A percentile compares a stretch with the other conserved stretches of the same genome.
phyloP scores from a whole-genome alignment of 2,888 invertebrate species.

The Dicranocentrus wangi region DNA sequence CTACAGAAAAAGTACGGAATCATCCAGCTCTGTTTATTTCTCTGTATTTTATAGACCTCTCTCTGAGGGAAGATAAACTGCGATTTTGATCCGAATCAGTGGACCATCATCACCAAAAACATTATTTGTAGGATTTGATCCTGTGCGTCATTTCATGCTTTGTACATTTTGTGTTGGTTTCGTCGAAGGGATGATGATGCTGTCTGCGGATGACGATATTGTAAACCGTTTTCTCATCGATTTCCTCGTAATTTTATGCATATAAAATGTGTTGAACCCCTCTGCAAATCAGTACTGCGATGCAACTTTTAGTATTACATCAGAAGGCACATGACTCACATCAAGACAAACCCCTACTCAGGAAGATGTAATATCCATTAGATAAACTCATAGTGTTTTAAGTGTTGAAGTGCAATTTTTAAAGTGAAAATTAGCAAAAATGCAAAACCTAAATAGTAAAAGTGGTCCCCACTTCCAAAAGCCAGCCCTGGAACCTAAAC shows the following conservation, averaged over 20 bases:
- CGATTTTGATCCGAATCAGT: conserved; percentile 53
- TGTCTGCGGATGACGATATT: too few species aligned
- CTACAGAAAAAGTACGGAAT: neutral
- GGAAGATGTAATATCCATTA: neutral
- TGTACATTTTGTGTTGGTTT: neutral
- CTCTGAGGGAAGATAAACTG: conserved; percentile 53
- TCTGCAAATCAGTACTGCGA: conserved; percentile 16
- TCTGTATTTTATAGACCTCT: conserved; percentile 38
- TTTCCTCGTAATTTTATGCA: neutral
- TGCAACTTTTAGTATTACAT: conserved; percentile 3
- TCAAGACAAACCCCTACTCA: neutral
- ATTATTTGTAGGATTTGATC: conserved; percentile 37
- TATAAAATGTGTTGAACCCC: neutral
- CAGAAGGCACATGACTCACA: conserved; percentile 43
- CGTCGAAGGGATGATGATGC: neutral
- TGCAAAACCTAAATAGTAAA: neutral
- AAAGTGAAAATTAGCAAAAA: neutral
- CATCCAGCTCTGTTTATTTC: conserved; percentile 22
- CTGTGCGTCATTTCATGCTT: conserved; percentile 18
- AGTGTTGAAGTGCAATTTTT: neutral
- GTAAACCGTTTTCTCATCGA: too few species aligned
- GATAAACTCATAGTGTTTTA: conserved; percentile 7
- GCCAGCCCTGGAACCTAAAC: too few species aligned
- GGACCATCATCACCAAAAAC: conserved; percentile 40
- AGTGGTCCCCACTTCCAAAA: neutral